Evolutionary conservation across 1,140 invertebrate species (phyloP), one percentile per base, ranked within the genome.

Genomic region (Hyles vespertilio): DNA sequence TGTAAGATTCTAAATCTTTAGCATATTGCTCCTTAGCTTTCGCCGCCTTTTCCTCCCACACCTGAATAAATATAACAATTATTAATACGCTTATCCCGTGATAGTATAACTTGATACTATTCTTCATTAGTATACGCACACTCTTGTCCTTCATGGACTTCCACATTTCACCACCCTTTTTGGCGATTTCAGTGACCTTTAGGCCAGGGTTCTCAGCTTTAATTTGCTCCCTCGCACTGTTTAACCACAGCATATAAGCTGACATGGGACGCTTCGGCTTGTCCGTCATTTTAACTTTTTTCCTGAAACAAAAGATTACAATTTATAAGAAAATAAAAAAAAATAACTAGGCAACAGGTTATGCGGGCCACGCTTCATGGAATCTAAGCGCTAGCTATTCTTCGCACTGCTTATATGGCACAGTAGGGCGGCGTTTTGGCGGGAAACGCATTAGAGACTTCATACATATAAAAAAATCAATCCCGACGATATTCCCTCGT

Each of bases 161-260:
- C 96, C 96, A 97, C 74, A 96, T 89, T 90, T 97, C 95, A 48
- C 96, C 96, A 61, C 93, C 96, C 72, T 95, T 96, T 90, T 96
- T 97, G 44, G 95, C 92, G 47, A 97, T 91, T 75, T 97, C 96
- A 43, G 95, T 95, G 36, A 97, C 92, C 72, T 93, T 92, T 56
- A 97, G 92, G 51, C 94, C 94, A 54, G 96, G 95, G 84, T 94
- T 91, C 54, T 96, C 94, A 52, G 92, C 84, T 83, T 97, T 97
- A 52, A 97, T 94, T 67, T 92, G 89, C 70, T 96, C 94, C 66
- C 96, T 89, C 65, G 92, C 92, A 67, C 95, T 95, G 81, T 95
- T 96, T n/a, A 97, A 90, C 95, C 95, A 98, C 65, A 97, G 75
- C 92, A 98, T 95, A 84, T 95, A 98, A 3, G 95, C 96, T 51